These are phyloP conservation scores for Drosophila mayri DNA, from an alignment of 1,140 invertebrate species.

Conservation along the genomic window DNA sequence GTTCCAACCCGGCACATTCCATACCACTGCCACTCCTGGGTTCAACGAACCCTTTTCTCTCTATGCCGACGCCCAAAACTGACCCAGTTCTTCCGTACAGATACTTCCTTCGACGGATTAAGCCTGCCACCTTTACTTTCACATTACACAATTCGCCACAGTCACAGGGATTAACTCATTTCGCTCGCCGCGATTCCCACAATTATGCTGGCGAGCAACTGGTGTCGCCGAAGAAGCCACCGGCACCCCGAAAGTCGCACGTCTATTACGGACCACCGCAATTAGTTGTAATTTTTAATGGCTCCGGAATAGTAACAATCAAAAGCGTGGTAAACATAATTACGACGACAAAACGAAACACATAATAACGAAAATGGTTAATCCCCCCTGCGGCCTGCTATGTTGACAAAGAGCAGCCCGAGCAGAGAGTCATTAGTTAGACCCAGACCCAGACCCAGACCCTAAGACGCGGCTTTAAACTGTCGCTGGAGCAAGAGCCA, in stretches of 20 bases:
- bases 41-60: conserved; percentile 34
- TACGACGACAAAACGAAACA: conserved; percentile 58
- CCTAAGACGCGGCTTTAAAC: conserved; percentile 61
- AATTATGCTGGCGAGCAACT: conserved; percentile 28
- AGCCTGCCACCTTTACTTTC: conserved; percentile 39
- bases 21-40: background rate
- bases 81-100: conserved; percentile 36
- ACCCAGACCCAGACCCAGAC: conserved; percentile 22
- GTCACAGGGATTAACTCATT: conserved; percentile 49
- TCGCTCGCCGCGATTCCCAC: conserved; percentile 38
- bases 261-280: conserved; percentile 52
- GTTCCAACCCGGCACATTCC: conserved; percentile 41
- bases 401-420: conserved; percentile 38
- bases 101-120: conserved; percentile 25
- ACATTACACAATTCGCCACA: conserved; percentile 47
- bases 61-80: background rate
- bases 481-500: conserved; percentile 35
- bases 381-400: conserved; percentile 12
- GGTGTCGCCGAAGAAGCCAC: conserved; percentile 20
- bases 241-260: conserved; percentile 49
- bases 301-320: conserved; percentile 46
- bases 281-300: conserved; percentile 65
- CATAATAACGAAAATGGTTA: conserved; percentile 66
- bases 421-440: conserved; percentile 37
- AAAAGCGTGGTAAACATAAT: conserved; percentile 58